A percentile compares a stretch with the other conserved stretches of the same genome.
Conservation (phyloP, 2,888 invertebrate genomes). For the Cylloceria caligata region DNA sequence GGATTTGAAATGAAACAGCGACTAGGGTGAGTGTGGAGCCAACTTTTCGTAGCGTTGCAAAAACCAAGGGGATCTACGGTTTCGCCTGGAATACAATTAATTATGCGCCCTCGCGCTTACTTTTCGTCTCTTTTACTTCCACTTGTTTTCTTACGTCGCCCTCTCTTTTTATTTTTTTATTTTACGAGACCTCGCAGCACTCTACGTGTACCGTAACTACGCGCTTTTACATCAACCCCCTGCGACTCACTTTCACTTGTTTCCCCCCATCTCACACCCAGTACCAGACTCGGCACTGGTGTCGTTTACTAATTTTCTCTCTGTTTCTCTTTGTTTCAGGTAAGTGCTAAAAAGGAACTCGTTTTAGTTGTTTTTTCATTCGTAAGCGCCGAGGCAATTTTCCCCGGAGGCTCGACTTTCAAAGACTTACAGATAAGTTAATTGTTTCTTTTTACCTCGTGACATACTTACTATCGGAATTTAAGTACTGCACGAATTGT, state of each 20-base stretch:
- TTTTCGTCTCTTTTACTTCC: slow-evolving; percentile 33
- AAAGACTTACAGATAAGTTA: slow-evolving; percentile 43
- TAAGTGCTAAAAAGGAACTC: slow-evolving; percentile 73
- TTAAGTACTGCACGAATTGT: not conserved
- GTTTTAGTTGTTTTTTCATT: slow-evolving; percentile 37
- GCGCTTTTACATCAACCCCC: slow-evolving; percentile 36
- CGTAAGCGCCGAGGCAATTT: slow-evolving; percentile 14
- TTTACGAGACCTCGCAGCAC: slow-evolving; percentile 13
- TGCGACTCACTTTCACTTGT: slow-evolving; percentile 49
- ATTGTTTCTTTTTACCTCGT: slow-evolving; percentile 19
- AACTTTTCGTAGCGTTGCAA: slow-evolving; percentile 50
- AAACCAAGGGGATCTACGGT: slow-evolving; percentile 56
- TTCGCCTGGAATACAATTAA: slow-evolving; percentile 73
- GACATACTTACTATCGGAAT: not conserved
- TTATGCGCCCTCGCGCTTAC: slow-evolving; percentile 69
- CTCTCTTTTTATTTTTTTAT: slow-evolving; percentile 34
- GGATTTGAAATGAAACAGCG: slow-evolving; percentile 18
- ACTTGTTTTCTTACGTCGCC: slow-evolving; percentile 33
- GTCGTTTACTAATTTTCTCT: slow-evolving; percentile 58
- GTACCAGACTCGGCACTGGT: slow-evolving; percentile 16
- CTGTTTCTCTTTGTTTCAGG: slow-evolving; percentile 77
- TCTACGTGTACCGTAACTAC: slow-evolving; percentile 16
- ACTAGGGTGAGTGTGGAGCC: slow-evolving; percentile 58
- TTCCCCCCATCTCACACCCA: slow-evolving; percentile 59
- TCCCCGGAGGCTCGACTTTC: slow-evolving; percentile 25